Evolutionary conservation across 2,888 invertebrate species (phyloP).

Genomic region (Tachina grossa): DNA sequence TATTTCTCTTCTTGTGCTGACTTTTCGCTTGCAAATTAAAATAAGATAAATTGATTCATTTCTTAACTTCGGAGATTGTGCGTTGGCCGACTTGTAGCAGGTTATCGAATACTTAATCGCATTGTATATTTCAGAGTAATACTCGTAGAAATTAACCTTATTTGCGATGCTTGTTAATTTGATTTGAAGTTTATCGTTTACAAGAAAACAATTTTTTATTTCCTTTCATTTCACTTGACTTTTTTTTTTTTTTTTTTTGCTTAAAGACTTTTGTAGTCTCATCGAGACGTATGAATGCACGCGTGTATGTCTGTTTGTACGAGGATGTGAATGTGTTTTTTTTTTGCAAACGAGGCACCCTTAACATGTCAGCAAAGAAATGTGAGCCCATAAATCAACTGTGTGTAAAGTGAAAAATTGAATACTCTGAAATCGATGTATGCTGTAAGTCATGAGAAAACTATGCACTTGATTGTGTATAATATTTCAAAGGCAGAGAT

Average conservation of each 20-base stretch:
- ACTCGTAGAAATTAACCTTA: conserved; percentile 81
- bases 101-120: conserved; percentile 17
- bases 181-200: conserved; percentile 74
- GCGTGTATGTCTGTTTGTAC: not conserved
- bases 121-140: conserved; percentile 55
- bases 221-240: conserved; percentile 59
- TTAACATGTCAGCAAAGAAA: conserved; percentile 53
- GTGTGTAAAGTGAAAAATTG: conserved; percentile 68
- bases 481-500: conserved; percentile 8
- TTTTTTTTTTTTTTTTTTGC: conserved; percentile 20
- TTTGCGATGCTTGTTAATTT: conserved; percentile 78
- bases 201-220: conserved; percentile 70
- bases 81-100: not conserved
- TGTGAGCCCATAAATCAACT: conserved; percentile 68
- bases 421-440: conserved; percentile 63
- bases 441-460: conserved; percentile 38
- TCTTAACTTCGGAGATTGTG: conserved; percentile 23
- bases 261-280: not conserved
- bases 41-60: conserved; percentile 64
- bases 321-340: not conserved
- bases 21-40: conserved; percentile 20
- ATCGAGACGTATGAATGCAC: not conserved
- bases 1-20: not conserved
- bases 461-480: conserved; percentile 35
- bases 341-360: conserved; percentile 39